These are phyloP conservation scores for Tenualosa thibaudeaui DNA, from an alignment of 2,797 vertebrate genomes.

Conservation along the genomic window DNA sequence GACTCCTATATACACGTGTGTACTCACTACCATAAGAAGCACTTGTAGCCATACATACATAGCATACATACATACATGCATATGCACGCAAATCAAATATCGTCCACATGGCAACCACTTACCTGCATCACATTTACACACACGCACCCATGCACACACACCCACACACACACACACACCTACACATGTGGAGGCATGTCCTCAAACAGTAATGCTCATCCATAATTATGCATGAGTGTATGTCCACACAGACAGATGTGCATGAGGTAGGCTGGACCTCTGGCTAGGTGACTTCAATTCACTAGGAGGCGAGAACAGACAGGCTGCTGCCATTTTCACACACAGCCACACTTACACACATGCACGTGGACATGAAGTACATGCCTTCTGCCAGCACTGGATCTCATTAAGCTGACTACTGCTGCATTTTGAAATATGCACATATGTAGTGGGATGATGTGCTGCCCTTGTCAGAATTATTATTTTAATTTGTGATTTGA, in stretches of 20 bases:
- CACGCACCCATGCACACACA: not conserved
- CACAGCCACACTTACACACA: not conserved
- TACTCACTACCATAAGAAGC: not conserved
- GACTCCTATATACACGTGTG: not conserved
- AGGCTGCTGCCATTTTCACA: not conserved
- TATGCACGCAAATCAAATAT: not conserved
- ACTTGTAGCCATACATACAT: not conserved
- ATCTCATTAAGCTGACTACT: not conserved
- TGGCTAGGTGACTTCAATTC: not conserved
- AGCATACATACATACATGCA: not conserved
- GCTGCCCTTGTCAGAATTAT: too few relatives aligned
- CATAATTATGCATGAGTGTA: not conserved
- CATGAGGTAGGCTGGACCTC: not conserved
- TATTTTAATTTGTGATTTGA: too few relatives aligned
- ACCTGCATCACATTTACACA: not conserved
- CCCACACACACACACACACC: not conserved
- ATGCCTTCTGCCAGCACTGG: not conserved
- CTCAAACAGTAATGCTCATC: not conserved
- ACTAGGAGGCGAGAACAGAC: not conserved
- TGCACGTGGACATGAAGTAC: not conserved
- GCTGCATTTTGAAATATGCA: not conserved
- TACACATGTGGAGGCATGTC: not conserved
- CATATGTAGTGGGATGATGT: too few relatives aligned
- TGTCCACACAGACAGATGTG: not conserved
- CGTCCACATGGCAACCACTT: too few relatives aligned